These are phyloP conservation scores for Conopomorpha cramerella DNA, from an alignment of 1,140 invertebrate species.

Conservation along the genomic window DNA sequence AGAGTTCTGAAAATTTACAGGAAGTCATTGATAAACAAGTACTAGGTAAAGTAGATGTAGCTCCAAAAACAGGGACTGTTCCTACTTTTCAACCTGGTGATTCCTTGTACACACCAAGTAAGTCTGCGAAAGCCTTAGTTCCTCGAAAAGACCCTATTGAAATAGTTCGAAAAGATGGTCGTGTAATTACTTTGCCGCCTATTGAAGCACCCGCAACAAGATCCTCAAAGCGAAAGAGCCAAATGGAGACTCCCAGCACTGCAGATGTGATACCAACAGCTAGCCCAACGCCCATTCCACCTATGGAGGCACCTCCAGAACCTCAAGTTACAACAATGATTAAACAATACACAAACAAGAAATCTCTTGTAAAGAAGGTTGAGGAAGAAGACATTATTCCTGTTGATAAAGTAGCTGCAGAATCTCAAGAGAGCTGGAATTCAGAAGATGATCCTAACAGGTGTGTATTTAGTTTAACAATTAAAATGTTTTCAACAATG, in stretches of 20 bases:
- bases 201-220: slow-evolving; percentile 78
- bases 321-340: slow-evolving; percentile 21
- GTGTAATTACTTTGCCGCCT: slow-evolving; percentile 75
- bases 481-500: neutral
- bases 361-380: slow-evolving; percentile 16
- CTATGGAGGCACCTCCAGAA: slow-evolving; percentile 13
- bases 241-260: slow-evolving; percentile 8
- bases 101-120: slow-evolving; percentile 20
- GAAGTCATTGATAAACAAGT: slow-evolving; percentile 70
- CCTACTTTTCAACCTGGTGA: slow-evolving; percentile 13
- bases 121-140: slow-evolving; percentile 17
- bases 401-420: slow-evolving; percentile 60
- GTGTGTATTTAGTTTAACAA: no score
- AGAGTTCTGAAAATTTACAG: slow-evolving; percentile 68
- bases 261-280: slow-evolving; percentile 4
- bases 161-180: slow-evolving; percentile 70
- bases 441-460: slow-evolving; percentile 93
- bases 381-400: slow-evolving; percentile 23
- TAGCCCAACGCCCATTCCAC: slow-evolving; percentile 1
- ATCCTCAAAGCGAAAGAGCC: slow-evolving; percentile 26
- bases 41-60: slow-evolving; percentile 51
- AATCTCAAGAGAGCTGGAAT: slow-evolving; percentile 70
- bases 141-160: slow-evolving; percentile 65
- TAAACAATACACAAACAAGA: slow-evolving; percentile 42
- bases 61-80: slow-evolving; percentile 20